A percentile compares a stretch with the other conserved stretches of the same genome.
Evolutionary conservation across 2,888 invertebrate genomes (phyloP).

Genomic region (Oxystoma pomonae): DNA sequence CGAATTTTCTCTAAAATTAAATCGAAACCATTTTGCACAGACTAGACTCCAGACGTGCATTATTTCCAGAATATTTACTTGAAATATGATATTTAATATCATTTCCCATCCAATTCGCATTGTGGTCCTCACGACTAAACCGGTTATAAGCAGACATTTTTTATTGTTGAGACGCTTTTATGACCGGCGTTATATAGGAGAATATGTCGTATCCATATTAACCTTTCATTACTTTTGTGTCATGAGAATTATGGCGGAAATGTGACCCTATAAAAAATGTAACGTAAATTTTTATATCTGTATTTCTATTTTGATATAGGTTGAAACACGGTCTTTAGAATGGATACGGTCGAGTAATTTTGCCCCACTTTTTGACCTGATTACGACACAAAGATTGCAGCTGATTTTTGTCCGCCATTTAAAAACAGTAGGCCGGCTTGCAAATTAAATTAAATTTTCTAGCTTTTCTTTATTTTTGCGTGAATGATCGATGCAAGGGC

Average conservation of each 20-base stretch:
- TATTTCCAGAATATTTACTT: constrained; percentile 26
- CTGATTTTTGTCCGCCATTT: too few relatives aligned
- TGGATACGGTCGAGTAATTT: too few relatives aligned
- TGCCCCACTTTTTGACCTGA: too few relatives aligned
- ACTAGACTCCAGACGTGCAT: constrained; percentile 3
- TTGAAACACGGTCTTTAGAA: too few relatives aligned
- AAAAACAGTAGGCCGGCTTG: too few relatives aligned
- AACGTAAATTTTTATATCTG: too few relatives aligned
- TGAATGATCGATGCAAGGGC: too few relatives aligned
- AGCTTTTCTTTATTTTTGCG: too few relatives aligned
- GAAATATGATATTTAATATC: constrained; percentile 25
- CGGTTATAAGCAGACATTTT: constrained; percentile 7
- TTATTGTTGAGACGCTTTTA: constrained; percentile 1
- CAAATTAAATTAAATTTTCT: too few relatives aligned
- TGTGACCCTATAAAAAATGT: not conserved
- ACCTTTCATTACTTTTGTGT: not conserved
- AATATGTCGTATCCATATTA: not conserved
- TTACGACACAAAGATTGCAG: too few relatives aligned
- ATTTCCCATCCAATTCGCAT: constrained; percentile 12
- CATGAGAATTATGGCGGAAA: not conserved
- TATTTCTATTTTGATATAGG: too few relatives aligned
- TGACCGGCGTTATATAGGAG: not conserved
- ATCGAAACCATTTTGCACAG: not conserved
- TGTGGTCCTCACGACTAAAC: not conserved
- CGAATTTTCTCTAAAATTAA: not conserved